Evolutionary conservation across 2,797 vertebrate species (phyloP).

Genomic region (Babyrousa celebensis): DNA sequence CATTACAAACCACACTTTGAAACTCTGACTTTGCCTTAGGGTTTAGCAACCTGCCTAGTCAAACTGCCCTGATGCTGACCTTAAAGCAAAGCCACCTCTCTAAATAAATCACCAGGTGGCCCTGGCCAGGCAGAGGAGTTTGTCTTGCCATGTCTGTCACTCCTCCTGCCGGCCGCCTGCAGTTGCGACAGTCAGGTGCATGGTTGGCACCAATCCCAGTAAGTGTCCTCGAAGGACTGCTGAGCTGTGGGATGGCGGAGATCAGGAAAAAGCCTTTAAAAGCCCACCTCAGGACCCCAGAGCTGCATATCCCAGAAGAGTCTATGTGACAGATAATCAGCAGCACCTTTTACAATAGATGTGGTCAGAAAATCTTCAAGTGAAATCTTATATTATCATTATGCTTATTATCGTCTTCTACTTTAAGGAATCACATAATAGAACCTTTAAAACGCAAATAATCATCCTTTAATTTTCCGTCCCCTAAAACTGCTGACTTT

Average conservation of each 20-base stretch:
- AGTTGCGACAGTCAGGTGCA: neutral
- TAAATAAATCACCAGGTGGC: constrained; percentile 44
- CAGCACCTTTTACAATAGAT: neutral
- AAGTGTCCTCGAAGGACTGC: neutral
- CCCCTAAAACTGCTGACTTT: constrained; percentile 58
- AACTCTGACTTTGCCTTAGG: constrained; percentile 62
- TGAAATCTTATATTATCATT: constrained; percentile 14
- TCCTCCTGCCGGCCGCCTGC: neutral
- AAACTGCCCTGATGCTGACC: constrained; percentile 25
- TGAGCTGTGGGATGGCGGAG: neutral
- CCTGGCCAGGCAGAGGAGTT: neutral
- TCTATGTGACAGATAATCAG: neutral
- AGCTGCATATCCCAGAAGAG: neutral
- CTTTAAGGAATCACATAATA: constrained; percentile 1
- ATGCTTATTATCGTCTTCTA: neutral
- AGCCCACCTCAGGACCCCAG: neutral
- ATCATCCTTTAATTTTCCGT: constrained; percentile 49
- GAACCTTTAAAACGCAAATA: constrained; percentile 36
- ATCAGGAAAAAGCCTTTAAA: neutral
- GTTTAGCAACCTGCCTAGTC: constrained; percentile 40
- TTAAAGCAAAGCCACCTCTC: constrained; percentile 58
- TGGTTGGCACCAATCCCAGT: neutral
- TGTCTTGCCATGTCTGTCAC: neutral
- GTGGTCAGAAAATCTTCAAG: neutral
- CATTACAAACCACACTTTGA: neutral